phyloP scores from a whole-genome alignment of 2,113 vertebrate genomes.

The Melozone crissalis region DNA sequence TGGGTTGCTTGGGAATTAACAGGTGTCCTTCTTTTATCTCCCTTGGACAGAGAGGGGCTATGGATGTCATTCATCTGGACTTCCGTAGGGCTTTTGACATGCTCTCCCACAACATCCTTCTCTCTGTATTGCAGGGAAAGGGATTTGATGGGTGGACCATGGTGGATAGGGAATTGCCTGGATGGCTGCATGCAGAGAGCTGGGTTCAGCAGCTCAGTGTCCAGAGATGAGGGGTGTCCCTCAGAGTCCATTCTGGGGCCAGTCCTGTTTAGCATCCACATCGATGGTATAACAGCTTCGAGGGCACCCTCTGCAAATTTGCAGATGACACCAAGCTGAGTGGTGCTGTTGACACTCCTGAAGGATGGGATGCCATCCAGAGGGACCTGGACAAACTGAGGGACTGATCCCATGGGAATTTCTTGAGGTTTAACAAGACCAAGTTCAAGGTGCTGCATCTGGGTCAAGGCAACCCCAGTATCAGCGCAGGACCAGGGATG shows the following conservation, averaged over 20 bases:
- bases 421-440: not conserved
- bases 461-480: fast-evolving
- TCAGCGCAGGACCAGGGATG: not conserved
- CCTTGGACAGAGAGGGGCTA: not conserved
- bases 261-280: not conserved
- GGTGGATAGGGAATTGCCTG: not conserved
- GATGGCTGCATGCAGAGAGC: not conserved
- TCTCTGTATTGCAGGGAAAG: not conserved
- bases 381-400: too few species aligned
- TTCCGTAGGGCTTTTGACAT: not conserved
- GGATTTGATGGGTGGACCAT: fast-evolving
- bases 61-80: fast-evolving
- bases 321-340: not conserved
- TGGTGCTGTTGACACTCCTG: too few species aligned
- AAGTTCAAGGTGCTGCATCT: not conserved
- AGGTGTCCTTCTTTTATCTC: not conserved
- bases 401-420: fast-evolving
- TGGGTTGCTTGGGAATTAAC: not conserved
- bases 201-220: fast-evolving
- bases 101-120: not conserved
- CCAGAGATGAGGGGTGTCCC: fast-evolving
- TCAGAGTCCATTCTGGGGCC: fast-evolving
- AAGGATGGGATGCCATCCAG: not conserved
- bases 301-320: not conserved
- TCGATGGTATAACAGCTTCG: fast-evolving